phyloP scores from a whole-genome alignment of 2,797 vertebrate genomes.

The Pangasius mekongensis region DNA sequence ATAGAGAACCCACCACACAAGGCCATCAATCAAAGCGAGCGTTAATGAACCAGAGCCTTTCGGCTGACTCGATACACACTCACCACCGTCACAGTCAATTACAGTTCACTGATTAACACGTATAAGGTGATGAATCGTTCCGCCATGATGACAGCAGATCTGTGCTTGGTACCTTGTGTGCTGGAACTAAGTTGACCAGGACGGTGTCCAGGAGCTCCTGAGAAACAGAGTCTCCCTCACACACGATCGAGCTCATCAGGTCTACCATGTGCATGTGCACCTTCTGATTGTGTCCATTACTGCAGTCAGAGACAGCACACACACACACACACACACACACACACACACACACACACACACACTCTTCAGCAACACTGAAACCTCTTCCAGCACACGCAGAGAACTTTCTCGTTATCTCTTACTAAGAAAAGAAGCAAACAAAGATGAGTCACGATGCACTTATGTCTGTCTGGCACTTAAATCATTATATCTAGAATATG shows the following conservation, averaged over 20 bases:
- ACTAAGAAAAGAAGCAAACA: conserved; percentile 22
- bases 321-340: neutral
- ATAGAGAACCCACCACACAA: neutral
- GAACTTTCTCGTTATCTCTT: conserved; percentile 1
- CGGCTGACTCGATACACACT: neutral
- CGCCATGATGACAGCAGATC: neutral
- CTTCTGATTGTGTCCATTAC: conserved; percentile 99
- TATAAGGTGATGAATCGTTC: neutral
- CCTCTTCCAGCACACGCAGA: neutral
- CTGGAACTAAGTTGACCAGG: conserved; percentile 94
- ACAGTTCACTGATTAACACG: neutral
- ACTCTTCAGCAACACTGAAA: neutral
- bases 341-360: conserved; percentile 3
- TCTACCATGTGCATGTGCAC: conserved; percentile 99
- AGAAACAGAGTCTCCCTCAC: conserved; percentile 96
- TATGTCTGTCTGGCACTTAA: conserved; percentile 5
- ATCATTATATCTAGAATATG: conserved; percentile 1
- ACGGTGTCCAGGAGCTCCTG: conserved; percentile 97
- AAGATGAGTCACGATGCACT: conserved; percentile 20
- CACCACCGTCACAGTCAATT: neutral
- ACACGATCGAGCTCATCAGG: conserved; percentile 98
- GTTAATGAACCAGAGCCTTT: neutral
- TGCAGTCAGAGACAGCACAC: conserved; percentile 59
- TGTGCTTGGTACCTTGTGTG: conserved; percentile 86
- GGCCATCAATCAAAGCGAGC: neutral